Conservation (phyloP, 1,140 invertebrate genomes). For the Pentalonia nigronervosa region DNA sequence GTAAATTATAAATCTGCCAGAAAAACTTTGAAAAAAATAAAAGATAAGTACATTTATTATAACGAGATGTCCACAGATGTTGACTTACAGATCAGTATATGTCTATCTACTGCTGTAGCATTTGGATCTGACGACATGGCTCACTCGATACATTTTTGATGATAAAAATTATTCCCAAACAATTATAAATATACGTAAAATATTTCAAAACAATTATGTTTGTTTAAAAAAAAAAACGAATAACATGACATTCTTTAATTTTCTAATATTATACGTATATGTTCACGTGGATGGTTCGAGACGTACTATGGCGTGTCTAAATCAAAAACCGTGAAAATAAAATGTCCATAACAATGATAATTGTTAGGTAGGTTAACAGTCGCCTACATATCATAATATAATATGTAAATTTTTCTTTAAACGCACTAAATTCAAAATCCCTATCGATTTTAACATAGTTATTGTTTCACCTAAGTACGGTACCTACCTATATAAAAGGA, state of each 20-base stretch:
- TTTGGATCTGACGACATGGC: not conserved
- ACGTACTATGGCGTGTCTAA: not conserved
- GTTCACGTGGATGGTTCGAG: not conserved
- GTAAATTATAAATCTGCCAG: constrained; percentile 7
- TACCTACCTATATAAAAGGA: not conserved
- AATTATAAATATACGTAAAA: not conserved
- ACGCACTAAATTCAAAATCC: not conserved
- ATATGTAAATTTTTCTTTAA: not conserved
- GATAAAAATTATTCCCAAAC: not conserved
- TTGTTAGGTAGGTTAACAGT: not conserved
- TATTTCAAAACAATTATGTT: not conserved
- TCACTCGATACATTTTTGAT: not conserved
- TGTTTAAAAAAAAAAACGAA: not conserved
- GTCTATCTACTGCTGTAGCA: not conserved
- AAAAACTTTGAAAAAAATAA: not conserved
- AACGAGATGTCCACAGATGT: not conserved
- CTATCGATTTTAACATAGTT: not conserved
- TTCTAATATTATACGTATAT: no score
- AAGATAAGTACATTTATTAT: not conserved
- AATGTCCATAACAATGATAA: not conserved
- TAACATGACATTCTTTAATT: not conserved
- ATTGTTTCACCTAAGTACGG: not conserved
- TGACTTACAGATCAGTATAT: not conserved
- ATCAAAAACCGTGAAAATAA: constrained; percentile 32
- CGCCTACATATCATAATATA: constrained; percentile 8